Base-by-base conservation (phyloP, 2,113 vertebrate genomes). In the Lepisosteus osseus region DNA sequence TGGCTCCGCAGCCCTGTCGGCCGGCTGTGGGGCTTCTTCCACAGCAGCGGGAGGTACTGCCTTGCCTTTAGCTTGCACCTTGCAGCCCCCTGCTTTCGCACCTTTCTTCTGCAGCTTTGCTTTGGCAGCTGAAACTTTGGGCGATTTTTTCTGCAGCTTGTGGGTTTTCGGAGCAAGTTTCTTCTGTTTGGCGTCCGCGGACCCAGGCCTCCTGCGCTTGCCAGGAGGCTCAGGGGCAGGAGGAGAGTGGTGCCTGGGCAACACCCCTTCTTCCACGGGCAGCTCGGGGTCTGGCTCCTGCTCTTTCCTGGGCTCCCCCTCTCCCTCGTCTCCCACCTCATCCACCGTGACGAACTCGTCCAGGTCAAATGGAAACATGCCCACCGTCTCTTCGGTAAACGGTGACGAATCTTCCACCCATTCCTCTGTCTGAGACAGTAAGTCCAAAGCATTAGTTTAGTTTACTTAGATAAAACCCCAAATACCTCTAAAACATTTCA, bases 281-380 rank as follows among this genome's bases (percentile, higher is more conserved):
- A 85, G 82, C 45, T 80, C n/a, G 83, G 2, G 77, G 81, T 12
- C 79, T 81, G 0, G n/a, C 72, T 2, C 63, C 65, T 0, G 55
- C 13, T 0, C 83, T 81, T 43, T 3, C 85, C 86, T 0, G 68
- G 51, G 66, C 3, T 62, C 2, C 2, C 61, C 61, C 3, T 77
- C 80, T 54, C 55, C 74, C 1, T 94, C 94, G 66, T 95, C 93
- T 7, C 90, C 73, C 0, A 96, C 91, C 72, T 96, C 95, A 56
- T 96, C 95, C 80, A 96, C 94, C 0, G 94, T 96, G 17, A 96
- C 94, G 69, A 94, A 95, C 76, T 95, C 94, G 55, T 94, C 93
- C 84, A 95, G 79, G 81, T 95, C 91, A 55, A 96, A 94, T 0
- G 92, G 86, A 61, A 93, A 91, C 47, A 51, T 51, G 47, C 47